Percentiles rank a stretch among this genome's conserved stretches.
Evolutionary conservation across 2,888 invertebrate genomes (phyloP).

Genomic region (Orthosia cruda): DNA sequence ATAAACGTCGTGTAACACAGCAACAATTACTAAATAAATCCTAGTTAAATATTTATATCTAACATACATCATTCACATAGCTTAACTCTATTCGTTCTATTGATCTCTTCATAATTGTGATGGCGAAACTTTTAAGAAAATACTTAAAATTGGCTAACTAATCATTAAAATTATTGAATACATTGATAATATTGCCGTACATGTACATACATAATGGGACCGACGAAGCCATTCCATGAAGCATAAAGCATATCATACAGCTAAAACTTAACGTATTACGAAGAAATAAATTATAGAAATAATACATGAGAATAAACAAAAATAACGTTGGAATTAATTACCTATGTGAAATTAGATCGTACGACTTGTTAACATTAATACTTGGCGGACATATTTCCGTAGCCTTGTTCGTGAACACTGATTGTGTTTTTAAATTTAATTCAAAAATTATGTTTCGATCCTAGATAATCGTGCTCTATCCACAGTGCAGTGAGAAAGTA

Average conservation of each 20-base stretch:
- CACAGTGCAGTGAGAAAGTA: slow-evolving; percentile 82
- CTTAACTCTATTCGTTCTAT: slow-evolving; percentile 84
- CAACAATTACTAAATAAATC: slow-evolving; percentile 86
- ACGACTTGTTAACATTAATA: slow-evolving; percentile 71
- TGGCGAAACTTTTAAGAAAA: slow-evolving; percentile 83
- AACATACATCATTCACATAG: slow-evolving; percentile 85
- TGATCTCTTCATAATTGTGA: slow-evolving; percentile 88
- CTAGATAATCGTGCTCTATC: slow-evolving; percentile 80
- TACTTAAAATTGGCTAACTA: slow-evolving; percentile 89
- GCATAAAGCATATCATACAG: slow-evolving; percentile 88
- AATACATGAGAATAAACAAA: slow-evolving; percentile 77
- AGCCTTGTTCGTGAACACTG: slow-evolving; percentile 66
- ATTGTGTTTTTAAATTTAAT: slow-evolving; percentile 63
- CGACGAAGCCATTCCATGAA: slow-evolving; percentile 83
- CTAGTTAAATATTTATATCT: slow-evolving; percentile 84
- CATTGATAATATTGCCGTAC: slow-evolving; percentile 82
- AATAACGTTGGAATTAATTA: slow-evolving; percentile 76
- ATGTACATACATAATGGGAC: slow-evolving; percentile 70
- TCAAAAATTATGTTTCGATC: slow-evolving; percentile 65
- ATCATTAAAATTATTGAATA: slow-evolving; percentile 83
- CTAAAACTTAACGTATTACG: slow-evolving; percentile 79
- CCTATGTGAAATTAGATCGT: slow-evolving; percentile 72
- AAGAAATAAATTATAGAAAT: slow-evolving; percentile 87
- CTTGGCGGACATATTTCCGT: slow-evolving; percentile 68
- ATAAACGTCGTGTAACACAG: slow-evolving; percentile 83